Conservation (phyloP, 1,140 invertebrate species). For the Alviniconcha marisindica region DNA sequence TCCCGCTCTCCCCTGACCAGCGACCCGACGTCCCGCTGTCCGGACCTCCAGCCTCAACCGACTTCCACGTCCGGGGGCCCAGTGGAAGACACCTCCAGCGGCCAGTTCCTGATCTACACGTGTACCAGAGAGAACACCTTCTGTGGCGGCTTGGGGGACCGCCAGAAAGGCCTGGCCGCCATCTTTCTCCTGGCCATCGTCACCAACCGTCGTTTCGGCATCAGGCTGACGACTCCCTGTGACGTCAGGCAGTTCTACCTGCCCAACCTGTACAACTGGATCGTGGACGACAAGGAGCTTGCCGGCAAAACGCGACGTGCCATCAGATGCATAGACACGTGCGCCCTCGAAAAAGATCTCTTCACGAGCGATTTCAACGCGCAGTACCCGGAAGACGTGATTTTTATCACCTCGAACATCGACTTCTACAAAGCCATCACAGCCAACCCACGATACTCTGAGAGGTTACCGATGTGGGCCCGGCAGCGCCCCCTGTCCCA, state of each 20-base stretch:
- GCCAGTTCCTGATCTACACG: too few relatives aligned
- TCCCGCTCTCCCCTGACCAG: too few relatives aligned
- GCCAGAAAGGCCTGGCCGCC: constrained; percentile 37
- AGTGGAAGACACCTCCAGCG: too few relatives aligned
- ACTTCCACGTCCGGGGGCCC: too few relatives aligned
- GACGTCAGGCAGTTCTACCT: constrained; percentile 14
- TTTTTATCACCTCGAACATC: constrained; percentile 36
- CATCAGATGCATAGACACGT: constrained; percentile 20
- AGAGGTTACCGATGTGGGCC: constrained; percentile 19
- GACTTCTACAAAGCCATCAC: constrained; percentile 20
- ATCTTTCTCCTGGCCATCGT: constrained; percentile 38
- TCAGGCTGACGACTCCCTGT: constrained; percentile 38
- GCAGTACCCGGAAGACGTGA: constrained; percentile 33
- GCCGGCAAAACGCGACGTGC: neutral
- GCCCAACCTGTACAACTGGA: constrained; percentile 40
- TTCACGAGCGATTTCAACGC: constrained; percentile 20
- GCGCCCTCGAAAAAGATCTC: neutral
- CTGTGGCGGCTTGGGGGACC: constrained; percentile 43
- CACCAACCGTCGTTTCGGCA: constrained; percentile 32
- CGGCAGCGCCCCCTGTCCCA: too few relatives aligned
- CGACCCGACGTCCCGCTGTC: too few relatives aligned
- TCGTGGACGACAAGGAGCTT: neutral
- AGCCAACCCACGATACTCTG: constrained; percentile 22
- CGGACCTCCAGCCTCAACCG: too few relatives aligned
- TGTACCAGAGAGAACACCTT: neutral